Evolutionary conservation across 2,797 vertebrate species (phyloP).

Genomic region (Esox lucius): DNA sequence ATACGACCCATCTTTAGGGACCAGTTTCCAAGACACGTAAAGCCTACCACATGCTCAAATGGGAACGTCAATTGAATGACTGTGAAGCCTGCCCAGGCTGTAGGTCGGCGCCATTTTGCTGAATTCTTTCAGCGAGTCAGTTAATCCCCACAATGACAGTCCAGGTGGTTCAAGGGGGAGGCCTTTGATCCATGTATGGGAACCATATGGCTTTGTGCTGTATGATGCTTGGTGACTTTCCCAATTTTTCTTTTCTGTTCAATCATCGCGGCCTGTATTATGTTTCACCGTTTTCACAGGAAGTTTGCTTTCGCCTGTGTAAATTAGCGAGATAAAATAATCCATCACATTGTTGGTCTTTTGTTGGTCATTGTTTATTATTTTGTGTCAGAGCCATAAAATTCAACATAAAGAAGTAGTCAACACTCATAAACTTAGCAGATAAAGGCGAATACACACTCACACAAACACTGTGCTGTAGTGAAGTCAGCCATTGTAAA

Average conservation of each 20-base stretch:
- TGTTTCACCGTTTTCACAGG: not conserved
- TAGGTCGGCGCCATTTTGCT: not conserved
- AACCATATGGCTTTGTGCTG: not conserved
- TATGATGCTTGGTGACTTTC: not conserved
- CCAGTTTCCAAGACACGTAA: not conserved
- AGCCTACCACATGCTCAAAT: not conserved
- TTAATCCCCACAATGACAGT: not conserved
- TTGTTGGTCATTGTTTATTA: too few species aligned
- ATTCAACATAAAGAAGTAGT: constrained; percentile 1
- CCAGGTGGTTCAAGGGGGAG: not conserved
- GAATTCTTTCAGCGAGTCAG: not conserved
- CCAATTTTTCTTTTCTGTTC: not conserved
- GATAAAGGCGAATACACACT: too few species aligned
- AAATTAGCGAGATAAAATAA: not conserved
- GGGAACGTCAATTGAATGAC: not conserved
- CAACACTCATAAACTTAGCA: constrained; percentile 14
- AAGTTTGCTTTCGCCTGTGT: not conserved
- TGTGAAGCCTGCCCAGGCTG: not conserved
- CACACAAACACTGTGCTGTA: constrained; percentile 36
- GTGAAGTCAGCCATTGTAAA: constrained; percentile 34
- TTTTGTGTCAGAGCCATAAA: not conserved
- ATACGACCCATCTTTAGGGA: too few species aligned
- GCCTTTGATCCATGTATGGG: not conserved
- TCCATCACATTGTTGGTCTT: not conserved
- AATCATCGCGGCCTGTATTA: not conserved